These are phyloP conservation scores for Caenorhabditis macrosperma DNA, from an alignment of 2,888 invertebrate genomes.

Conservation along the genomic window DNA sequence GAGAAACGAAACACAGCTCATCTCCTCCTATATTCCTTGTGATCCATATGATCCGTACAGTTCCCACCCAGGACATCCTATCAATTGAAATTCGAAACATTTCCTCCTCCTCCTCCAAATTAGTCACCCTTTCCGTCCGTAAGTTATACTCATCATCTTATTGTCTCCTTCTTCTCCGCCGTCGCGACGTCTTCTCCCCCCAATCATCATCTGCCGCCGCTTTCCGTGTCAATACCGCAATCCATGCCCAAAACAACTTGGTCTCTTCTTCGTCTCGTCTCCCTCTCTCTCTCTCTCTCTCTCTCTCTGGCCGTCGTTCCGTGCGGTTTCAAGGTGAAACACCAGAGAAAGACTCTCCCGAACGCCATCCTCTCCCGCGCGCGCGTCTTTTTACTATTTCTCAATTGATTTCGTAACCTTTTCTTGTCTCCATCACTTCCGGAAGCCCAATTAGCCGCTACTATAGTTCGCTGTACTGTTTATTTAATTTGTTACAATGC, in stretches of 20 bases:
- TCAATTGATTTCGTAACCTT: constrained; percentile 11
- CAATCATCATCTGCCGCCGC: background rate
- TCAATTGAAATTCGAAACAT: too few species aligned
- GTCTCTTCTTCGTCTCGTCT: too few species aligned
- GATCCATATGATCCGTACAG: too few species aligned
- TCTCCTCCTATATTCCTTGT: too few species aligned
- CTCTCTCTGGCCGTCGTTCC: constrained; percentile 25
- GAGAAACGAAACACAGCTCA: too few species aligned
- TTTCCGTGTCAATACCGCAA: constrained; percentile 49
- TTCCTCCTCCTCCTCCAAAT: too few species aligned
- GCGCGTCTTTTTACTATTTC: background rate
- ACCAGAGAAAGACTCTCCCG: background rate
- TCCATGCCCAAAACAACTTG: constrained; percentile 8
- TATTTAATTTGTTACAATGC: too few species aligned
- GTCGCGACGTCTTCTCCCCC: constrained; percentile 16
- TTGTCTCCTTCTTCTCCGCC: background rate
- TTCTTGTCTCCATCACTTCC: background rate
- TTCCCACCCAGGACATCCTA: too few species aligned
- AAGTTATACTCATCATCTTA: constrained; percentile 14
- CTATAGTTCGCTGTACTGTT: too few species aligned
- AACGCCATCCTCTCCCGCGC: background rate
- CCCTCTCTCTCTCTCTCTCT: constrained; percentile 10
- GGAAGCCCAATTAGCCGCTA: too few species aligned
- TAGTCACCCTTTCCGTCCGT: background rate
- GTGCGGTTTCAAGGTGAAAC: constrained; percentile 41